Base-by-base conservation (phyloP, 2,113 vertebrate genomes). In the Neoarius graeffei region DNA sequence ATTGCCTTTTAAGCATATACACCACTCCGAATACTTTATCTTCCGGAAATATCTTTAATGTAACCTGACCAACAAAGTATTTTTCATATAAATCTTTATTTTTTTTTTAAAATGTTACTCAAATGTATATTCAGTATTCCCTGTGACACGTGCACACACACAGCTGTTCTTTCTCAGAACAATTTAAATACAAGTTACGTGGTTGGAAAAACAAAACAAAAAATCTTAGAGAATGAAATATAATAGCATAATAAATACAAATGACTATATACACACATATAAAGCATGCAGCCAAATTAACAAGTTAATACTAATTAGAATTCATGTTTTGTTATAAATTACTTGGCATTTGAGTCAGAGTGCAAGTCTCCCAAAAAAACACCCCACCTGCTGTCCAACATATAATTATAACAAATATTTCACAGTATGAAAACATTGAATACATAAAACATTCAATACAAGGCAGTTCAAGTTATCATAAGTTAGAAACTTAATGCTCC, bases 321-420 rank as follows among this genome's bases (percentile, higher is more conserved):
- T 82, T 42, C 17, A 23, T 81, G 77, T 30, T 30, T 81, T 79
- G 13, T 81, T 79, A 54, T 79, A 79, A 59, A n/a, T 30, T 82
- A 62, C 30, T 62, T 82, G 35, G 14, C 57, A 80, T 73, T 20
- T 20, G 30, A 60, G 20, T 82, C 30, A 62, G 80, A 48, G 10
- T 48, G 57, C 57, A 82, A 48, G 80, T 42, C 27, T 42, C 42
- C 42, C 42, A 3, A 42, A 42, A 80, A 27, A 56, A 56, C 23
- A 80, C 52, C 42, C 42, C 42, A 59, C 5, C n/a, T 20, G 27
- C 15, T 59, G 14, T 59, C 30, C 17, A 62, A 23, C 19, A 62
- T 62, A 82, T 42, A 42, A 4, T 30, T 62, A 42, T 7, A 62
- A 48, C 57, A 82, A 7, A 59, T 20, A 14, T 35, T 60, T 81